Evolutionary conservation across 1,140 invertebrate genomes (phyloP).

Genomic region (Ips nitidus): DNA sequence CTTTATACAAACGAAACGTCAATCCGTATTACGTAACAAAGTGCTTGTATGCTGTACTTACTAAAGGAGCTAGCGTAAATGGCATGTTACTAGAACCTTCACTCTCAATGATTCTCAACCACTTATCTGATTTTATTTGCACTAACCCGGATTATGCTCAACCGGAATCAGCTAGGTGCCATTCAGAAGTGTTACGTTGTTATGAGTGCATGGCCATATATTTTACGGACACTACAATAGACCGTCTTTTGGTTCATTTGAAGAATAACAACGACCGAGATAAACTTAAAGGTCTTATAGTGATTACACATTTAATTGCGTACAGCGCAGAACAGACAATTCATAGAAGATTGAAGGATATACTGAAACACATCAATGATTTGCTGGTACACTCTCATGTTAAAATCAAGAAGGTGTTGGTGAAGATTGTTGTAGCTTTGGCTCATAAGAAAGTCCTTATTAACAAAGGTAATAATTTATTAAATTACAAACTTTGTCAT

Average conservation of each 20-base stretch:
- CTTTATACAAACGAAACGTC: conserved; percentile 69
- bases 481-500: conserved; percentile 4
- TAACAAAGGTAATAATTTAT: conserved; percentile 40
- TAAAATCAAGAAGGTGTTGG: conserved; percentile 73
- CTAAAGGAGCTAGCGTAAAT: conserved; percentile 54
- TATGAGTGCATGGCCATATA: conserved; percentile 77
- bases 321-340: conserved; percentile 66
- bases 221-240: conserved; percentile 67
- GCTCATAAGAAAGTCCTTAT: conserved; percentile 73
- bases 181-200: conserved; percentile 87
- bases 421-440: conserved; percentile 80
- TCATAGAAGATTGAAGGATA: conserved; percentile 57
- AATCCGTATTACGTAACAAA: conserved; percentile 75
- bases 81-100: conserved; percentile 60
- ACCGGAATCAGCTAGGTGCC: conserved; percentile 77
- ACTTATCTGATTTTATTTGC: conserved; percentile 69
- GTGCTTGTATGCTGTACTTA: conserved; percentile 70
- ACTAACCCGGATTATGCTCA: conserved; percentile 75
- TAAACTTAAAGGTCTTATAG: conserved; percentile 76
- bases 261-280: conserved; percentile 77
- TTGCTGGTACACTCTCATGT: conserved; percentile 61
- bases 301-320: conserved; percentile 77
- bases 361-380: conserved; percentile 60
- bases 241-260: conserved; percentile 70
- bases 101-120: conserved; percentile 59